Percentiles rank a stretch among this genome's conserved stretches.
Conservation (phyloP, 2,797 vertebrate genomes). For the Notoglanidium macrostoma region DNA sequence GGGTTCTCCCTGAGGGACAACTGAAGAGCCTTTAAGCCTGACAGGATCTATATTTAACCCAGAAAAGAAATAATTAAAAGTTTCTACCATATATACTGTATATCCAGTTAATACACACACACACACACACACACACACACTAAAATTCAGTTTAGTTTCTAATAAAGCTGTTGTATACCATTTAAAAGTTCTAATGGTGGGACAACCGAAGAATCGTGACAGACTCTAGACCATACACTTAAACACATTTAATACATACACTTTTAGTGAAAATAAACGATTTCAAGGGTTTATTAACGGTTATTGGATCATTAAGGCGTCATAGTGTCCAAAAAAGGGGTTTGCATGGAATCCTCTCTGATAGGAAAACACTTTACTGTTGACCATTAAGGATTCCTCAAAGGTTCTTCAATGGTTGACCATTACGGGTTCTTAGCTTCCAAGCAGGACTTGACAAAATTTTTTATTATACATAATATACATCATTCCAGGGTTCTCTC, state of each 20-base stretch:
- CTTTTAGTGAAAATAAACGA: neutral
- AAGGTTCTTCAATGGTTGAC: neutral
- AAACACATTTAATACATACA: neutral
- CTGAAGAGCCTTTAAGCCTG: neutral
- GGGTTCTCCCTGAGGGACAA: neutral
- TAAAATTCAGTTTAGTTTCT: too few species aligned
- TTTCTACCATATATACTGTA: neutral
- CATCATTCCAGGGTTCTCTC: too few species aligned
- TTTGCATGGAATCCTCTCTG: neutral
- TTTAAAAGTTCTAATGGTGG: neutral
- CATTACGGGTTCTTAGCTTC: neutral
- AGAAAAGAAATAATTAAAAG: neutral
- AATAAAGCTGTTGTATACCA: neutral
- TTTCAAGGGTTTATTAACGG: neutral
- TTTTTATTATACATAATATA: too few species aligned
- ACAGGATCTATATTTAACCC: neutral
- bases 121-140: too few species aligned
- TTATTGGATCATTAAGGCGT: neutral
- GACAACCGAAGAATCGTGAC: neutral
- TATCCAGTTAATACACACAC: too few species aligned
- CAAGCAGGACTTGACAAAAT: neutral
- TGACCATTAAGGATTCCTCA: neutral
- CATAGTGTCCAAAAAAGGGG: neutral
- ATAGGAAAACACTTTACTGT: neutral
- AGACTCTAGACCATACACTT: neutral